Conservation (phyloP, 1,140 invertebrate genomes). For the Nymphalis io region DNA sequence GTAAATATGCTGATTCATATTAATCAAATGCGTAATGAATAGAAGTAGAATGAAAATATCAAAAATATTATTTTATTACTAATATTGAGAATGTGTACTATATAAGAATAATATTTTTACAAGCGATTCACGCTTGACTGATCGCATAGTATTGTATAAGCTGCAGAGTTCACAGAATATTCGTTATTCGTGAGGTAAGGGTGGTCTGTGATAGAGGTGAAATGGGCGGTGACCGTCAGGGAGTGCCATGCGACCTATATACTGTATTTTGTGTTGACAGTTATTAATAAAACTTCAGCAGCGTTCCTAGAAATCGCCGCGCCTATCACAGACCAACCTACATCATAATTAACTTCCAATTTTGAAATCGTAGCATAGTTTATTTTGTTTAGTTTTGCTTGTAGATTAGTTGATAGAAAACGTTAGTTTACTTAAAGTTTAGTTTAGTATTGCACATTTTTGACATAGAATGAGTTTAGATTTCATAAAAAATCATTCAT, state of each 20-base stretch:
- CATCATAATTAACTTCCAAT: neutral
- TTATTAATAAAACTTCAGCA: slow-evolving; percentile 38
- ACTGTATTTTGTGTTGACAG: slow-evolving; percentile 31
- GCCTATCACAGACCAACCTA: slow-evolving; percentile 4
- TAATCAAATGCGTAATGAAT: too few relatives aligned
- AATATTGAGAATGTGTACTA: too few relatives aligned
- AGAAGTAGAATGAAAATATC: too few relatives aligned
- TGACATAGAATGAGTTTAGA: too few relatives aligned
- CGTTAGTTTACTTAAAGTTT: too few relatives aligned
- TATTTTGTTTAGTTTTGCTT: neutral
- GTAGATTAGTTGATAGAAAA: too few relatives aligned
- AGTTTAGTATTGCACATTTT: too few relatives aligned
- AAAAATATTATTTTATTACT: too few relatives aligned
- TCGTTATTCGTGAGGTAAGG: slow-evolving; percentile 19
- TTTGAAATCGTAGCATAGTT: neutral
- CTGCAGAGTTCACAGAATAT: slow-evolving; percentile 14
- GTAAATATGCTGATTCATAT: too few relatives aligned
- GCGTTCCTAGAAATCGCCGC: slow-evolving; percentile 21
- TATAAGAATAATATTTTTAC: neutral
- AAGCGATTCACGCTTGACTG: slow-evolving; percentile 10
- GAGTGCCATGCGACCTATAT: slow-evolving; percentile 44
- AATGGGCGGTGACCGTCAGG: slow-evolving; percentile 28
- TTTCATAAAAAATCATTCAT: too few relatives aligned
- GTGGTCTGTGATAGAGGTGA: slow-evolving; percentile 31
- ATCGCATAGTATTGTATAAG: slow-evolving; percentile 19